Evolutionary conservation across 2,888 invertebrate species (phyloP).

Genomic region (Operophtera brumata): DNA sequence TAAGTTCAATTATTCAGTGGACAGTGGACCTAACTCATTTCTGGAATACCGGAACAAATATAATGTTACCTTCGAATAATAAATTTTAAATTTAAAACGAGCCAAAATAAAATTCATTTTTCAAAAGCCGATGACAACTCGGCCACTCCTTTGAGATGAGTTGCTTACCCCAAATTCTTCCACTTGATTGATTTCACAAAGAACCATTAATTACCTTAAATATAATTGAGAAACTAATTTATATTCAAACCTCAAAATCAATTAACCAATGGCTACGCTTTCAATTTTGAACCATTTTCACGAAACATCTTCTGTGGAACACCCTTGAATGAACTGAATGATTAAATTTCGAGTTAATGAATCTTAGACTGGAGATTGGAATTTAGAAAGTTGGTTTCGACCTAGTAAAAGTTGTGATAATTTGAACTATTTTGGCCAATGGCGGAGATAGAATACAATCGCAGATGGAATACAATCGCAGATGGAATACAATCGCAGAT

Average conservation of each 20-base stretch:
- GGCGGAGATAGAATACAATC: too few species aligned
- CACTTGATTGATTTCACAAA: slow-evolving; percentile 24
- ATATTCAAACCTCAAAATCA: slow-evolving; percentile 29
- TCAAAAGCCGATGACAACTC: neutral
- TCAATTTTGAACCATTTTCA: neutral
- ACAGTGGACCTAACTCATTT: too few species aligned
- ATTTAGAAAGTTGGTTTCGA: neutral
- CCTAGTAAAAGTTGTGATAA: too few species aligned
- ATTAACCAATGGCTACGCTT: slow-evolving; percentile 22
- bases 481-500: too few species aligned
- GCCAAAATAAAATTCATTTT: neutral
- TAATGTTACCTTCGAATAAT: neutral
- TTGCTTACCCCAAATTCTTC: slow-evolving; percentile 15
- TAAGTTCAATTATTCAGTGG: too few species aligned
- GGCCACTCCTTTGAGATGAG: slow-evolving; percentile 20
- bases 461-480: too few species aligned
- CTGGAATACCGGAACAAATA: neutral
- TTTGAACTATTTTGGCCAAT: too few species aligned
- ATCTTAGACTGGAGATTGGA: neutral
- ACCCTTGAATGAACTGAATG: neutral
- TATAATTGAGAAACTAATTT: slow-evolving; percentile 29
- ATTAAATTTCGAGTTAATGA: neutral
- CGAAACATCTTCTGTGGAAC: neutral
- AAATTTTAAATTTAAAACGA: neutral
- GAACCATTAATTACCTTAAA: slow-evolving; percentile 30